phyloP scores from a whole-genome alignment of 2,888 invertebrate species.

The Drosophila engyochracea region DNA sequence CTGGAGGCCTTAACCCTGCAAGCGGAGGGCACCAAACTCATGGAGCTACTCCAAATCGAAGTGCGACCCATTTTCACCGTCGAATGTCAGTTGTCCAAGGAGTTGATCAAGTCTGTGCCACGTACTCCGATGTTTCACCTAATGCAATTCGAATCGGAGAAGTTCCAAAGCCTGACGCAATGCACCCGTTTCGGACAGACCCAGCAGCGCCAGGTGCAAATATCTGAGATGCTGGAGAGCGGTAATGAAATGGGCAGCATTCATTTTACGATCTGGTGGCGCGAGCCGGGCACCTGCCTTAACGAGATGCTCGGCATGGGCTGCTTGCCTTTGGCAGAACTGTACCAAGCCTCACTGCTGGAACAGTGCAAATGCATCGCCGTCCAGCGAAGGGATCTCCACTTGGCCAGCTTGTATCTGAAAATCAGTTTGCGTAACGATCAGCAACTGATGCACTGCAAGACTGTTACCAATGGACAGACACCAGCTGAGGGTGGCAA shows the following conservation, averaged over 20 bases:
- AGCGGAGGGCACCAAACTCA: constrained; percentile 81
- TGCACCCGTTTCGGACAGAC: constrained; percentile 82
- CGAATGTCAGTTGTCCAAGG: constrained; percentile 80
- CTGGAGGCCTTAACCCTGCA: constrained; percentile 82
- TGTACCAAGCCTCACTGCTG: constrained; percentile 76
- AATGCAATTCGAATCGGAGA: constrained; percentile 84
- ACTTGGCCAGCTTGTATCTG: constrained; percentile 79
- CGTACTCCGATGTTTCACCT: constrained; percentile 80
- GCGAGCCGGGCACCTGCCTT: constrained; percentile 82
- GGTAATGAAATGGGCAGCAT: constrained; percentile 67
- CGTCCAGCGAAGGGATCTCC: constrained; percentile 73
- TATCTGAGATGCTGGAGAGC: constrained; percentile 36
- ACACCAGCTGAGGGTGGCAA: constrained; percentile 41
- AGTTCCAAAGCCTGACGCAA: constrained; percentile 82
- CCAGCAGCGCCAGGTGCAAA: constrained; percentile 70
- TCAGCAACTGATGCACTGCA: constrained; percentile 36
- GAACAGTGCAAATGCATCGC: constrained; percentile 82
- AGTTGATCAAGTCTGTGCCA: constrained; percentile 73
- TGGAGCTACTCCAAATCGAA: constrained; percentile 79
- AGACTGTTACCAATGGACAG: constrained; percentile 35
- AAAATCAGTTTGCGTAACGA: constrained; percentile 72
- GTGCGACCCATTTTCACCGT: constrained; percentile 83
- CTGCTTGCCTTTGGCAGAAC: constrained; percentile 69
- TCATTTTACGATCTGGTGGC: constrained; percentile 83
- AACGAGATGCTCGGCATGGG: constrained; percentile 83